phyloP scores from a whole-genome alignment of 1,140 invertebrate genomes.

The Bombus picipes region DNA sequence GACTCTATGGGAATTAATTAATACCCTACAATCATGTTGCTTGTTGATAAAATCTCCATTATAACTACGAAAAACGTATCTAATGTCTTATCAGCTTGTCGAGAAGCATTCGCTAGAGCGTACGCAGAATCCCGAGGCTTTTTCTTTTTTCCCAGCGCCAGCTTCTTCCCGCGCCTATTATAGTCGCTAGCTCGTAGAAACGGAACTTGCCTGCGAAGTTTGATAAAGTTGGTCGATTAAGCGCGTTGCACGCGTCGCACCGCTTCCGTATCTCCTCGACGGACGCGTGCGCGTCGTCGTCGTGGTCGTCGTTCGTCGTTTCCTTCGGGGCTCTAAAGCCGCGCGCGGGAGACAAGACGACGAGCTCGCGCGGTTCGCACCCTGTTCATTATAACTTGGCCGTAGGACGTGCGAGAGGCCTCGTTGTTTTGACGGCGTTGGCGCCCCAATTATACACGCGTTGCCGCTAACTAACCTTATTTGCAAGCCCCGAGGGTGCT shows the following conservation, averaged over 20 bases:
- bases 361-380: constrained; percentile 33
- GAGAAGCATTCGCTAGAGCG: neutral
- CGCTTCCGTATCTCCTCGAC: constrained; percentile 39
- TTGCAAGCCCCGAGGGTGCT: constrained; percentile 72
- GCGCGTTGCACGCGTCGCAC: constrained; percentile 55
- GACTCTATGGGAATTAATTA: too few species aligned
- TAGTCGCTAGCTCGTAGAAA: constrained; percentile 4
- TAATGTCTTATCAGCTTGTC: neutral
- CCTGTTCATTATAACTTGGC: constrained; percentile 76
- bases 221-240: constrained; percentile 76
- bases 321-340: constrained; percentile 11
- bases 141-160: neutral
- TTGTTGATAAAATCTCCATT: neutral
- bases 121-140: neutral
- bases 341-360: constrained; percentile 29
- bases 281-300: constrained; percentile 36
- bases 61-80: neutral
- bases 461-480: constrained; percentile 80
- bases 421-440: constrained; percentile 74
- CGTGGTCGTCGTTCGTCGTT: neutral
- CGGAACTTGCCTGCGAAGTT: constrained; percentile 66
- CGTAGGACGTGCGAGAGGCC: constrained; percentile 69
- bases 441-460: constrained; percentile 78
- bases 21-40: too few species aligned
- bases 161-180: constrained; percentile 13